These are phyloP conservation scores for Yoshiicerus persimilis DNA, from an alignment of 1,140 invertebrate species.

Conservation along the genomic window DNA sequence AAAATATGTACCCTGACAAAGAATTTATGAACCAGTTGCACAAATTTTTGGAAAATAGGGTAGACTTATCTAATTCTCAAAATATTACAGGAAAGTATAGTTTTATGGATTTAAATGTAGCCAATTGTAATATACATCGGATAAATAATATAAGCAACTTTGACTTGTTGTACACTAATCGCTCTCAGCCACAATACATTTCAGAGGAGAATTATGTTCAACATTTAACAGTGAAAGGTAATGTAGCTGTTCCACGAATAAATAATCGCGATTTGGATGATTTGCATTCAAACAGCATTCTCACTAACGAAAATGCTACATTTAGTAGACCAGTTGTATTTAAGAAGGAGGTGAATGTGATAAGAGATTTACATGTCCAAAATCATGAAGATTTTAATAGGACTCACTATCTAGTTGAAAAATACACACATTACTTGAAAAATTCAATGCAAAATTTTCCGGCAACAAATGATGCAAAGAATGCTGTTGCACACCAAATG, in stretches of 20 bases:
- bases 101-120: not conserved
- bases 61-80: not conserved
- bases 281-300: not conserved
- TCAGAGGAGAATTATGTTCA: not conserved
- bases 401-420: not conserved
- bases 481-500: not conserved
- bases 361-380: not conserved
- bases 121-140: not conserved
- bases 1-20: not conserved
- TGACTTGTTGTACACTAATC: not conserved
- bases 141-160: not conserved
- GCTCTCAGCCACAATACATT: not conserved
- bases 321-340: not conserved
- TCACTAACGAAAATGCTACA: not conserved
- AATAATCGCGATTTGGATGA: not conserved
- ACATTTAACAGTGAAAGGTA: not conserved
- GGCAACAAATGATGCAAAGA: not conserved
- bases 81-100: not conserved
- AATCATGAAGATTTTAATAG: not conserved
- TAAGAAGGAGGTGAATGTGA: not conserved
- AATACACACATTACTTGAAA: not conserved
- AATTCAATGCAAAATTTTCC: not conserved
- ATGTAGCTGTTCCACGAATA: not conserved
- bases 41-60: not conserved
- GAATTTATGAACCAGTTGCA: not conserved